Conservation (phyloP, 2,113 vertebrate genomes). For the Otis tarda region DNA sequence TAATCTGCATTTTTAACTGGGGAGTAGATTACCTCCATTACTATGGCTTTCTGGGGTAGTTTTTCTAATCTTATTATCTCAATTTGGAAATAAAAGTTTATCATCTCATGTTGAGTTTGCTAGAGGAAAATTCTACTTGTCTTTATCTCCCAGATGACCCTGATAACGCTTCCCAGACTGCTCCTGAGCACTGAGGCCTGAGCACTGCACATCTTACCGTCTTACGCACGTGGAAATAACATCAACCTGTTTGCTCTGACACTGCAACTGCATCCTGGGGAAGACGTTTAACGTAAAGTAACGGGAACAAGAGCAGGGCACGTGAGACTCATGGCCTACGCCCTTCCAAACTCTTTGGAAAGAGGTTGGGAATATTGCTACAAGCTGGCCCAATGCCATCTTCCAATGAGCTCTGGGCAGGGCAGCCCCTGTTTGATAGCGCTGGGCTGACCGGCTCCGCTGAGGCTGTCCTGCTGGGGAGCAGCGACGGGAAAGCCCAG, state of each 20-base stretch:
- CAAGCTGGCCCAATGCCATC: too few relatives aligned
- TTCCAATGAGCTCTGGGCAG: neutral
- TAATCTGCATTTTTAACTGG: neutral
- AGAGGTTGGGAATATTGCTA: neutral
- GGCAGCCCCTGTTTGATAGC: neutral
- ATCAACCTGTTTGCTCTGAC: neutral
- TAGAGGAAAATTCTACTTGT: neutral
- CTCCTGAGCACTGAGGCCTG: neutral
- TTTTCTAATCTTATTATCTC: neutral
- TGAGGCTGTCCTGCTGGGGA: neutral
- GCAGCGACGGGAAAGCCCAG: fast-evolving
- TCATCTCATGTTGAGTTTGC: neutral
- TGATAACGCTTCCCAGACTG: too few relatives aligned
- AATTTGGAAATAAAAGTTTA: neutral
- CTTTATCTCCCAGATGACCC: neutral
- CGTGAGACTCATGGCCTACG: neutral
- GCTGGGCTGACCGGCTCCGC: neutral
- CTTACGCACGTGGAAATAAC: neutral
- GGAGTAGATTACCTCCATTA: neutral
- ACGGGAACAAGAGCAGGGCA: neutral
- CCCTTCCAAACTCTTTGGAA: neutral
- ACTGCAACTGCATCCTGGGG: fast-evolving
- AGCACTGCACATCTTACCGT: neutral
- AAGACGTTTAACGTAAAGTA: neutral
- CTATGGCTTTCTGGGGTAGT: fast-evolving